Evolutionary conservation across 1,140 invertebrate genomes (phyloP).

Genomic region (Nymphalis io): DNA sequence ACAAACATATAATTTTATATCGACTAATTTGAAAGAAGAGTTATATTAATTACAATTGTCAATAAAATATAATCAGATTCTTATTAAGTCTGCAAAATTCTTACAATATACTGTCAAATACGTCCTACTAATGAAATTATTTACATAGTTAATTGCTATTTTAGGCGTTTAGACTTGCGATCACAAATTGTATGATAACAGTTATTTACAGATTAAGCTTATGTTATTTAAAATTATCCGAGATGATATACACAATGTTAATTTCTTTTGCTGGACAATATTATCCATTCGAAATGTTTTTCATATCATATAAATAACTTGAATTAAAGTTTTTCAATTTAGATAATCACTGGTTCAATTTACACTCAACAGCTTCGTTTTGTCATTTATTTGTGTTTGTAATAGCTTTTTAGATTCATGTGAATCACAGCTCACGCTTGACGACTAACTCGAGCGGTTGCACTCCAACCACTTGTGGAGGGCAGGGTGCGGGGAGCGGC

Average conservation of each 20-base stretch:
- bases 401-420: neutral
- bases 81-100: slow-evolving; percentile 10
- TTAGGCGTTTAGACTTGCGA: slow-evolving; percentile 21
- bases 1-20: slow-evolving; percentile 30
- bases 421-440: slow-evolving; percentile 70
- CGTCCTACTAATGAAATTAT: slow-evolving; percentile 19
- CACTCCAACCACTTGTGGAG: slow-evolving; percentile 45
- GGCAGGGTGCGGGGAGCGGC: slow-evolving; percentile 54
- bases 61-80: slow-evolving; percentile 29
- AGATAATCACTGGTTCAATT: neutral
- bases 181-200: slow-evolving; percentile 12
- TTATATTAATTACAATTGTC: slow-evolving; percentile 23
- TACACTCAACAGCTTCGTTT: neutral
- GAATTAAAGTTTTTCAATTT: neutral
- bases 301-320: neutral
- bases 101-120: slow-evolving; percentile 16
- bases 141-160: slow-evolving; percentile 16
- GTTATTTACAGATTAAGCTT: slow-evolving; percentile 26
- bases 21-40: slow-evolving; percentile 22
- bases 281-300: neutral
- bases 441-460: slow-evolving; percentile 75
- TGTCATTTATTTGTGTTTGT: neutral
- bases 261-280: neutral
- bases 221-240: neutral
- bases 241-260: neutral